Conservation (phyloP, 2,797 vertebrate species). For the Syndactyla subalaris region DNA sequence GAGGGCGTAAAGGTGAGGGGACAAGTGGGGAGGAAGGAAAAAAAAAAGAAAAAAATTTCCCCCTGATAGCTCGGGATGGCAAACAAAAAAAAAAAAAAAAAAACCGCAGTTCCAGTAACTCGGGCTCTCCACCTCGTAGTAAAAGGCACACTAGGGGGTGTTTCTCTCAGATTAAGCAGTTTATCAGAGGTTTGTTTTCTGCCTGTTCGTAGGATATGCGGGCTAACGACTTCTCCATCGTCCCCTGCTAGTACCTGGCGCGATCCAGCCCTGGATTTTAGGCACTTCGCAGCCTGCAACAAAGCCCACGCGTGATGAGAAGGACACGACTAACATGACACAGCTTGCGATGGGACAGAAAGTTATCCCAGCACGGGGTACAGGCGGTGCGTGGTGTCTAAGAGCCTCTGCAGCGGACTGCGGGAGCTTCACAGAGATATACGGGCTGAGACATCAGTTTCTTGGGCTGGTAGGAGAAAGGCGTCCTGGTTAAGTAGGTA, state of each 20-base stretch:
- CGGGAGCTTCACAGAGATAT: not conserved
- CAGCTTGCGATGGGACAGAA: fast-evolving
- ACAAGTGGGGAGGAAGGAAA: fast-evolving
- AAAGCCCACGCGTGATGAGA: not conserved
- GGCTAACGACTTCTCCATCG: not conserved
- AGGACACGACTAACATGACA: not conserved
- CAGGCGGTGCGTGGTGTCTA: fast-evolving
- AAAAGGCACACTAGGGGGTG: fast-evolving
- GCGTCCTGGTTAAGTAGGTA: not conserved
- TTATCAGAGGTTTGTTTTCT: too few relatives aligned
- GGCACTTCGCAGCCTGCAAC: not conserved
- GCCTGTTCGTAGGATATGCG: not conserved
- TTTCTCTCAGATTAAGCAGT: not conserved
- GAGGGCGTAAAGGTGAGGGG: not conserved
- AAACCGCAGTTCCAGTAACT: not conserved
- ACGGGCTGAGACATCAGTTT: not conserved
- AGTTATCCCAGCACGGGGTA: fast-evolving
- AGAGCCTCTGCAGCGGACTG: fast-evolving
- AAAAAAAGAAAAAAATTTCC: not conserved
- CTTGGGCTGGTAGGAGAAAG: not conserved
- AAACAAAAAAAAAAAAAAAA: not conserved
- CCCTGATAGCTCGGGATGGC: not conserved
- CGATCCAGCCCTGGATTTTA: not conserved
- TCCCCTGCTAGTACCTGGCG: too few relatives aligned
- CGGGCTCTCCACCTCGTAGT: not conserved